Conservation (phyloP, 2,888 invertebrate species). For the Melanophora roralis region DNA sequence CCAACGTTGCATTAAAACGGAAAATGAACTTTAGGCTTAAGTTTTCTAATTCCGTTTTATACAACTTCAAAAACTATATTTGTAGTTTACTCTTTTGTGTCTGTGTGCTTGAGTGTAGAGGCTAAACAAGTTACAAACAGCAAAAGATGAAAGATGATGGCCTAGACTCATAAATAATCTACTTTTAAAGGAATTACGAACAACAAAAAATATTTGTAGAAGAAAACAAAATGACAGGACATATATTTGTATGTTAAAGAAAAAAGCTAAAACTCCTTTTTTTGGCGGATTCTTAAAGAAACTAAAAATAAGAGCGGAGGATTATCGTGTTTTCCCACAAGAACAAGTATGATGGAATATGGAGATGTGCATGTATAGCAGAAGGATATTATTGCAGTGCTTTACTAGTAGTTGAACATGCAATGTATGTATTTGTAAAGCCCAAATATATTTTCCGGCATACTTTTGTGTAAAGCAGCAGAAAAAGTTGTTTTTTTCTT, state of each 20-base stretch:
- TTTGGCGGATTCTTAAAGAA: neutral
- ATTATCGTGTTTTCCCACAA: neutral
- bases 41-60: constrained; percentile 32
- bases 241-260: neutral
- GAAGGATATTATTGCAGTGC: neutral
- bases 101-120: neutral
- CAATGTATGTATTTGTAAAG: too few species aligned
- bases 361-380: neutral
- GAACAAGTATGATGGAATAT: neutral
- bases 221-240: constrained; percentile 25
- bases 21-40: constrained; percentile 20
- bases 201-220: neutral
- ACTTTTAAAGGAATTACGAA: constrained; percentile 9
- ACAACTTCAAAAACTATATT: neutral
- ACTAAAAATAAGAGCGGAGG: neutral
- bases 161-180: constrained; percentile 51
- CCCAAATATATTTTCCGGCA: too few species aligned
- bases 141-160: constrained; percentile 41
- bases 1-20: constrained; percentile 1
- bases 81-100: neutral
- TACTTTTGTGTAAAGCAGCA: too few species aligned
- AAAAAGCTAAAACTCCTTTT: neutral
- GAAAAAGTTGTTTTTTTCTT: too few species aligned
- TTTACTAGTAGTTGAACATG: too few species aligned
- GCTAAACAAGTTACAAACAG: neutral